Evolutionary conservation across 2,113 vertebrate species (phyloP), one percentile per base, ranked within the genome.

Genomic region (Laticauda colubrina): DNA sequence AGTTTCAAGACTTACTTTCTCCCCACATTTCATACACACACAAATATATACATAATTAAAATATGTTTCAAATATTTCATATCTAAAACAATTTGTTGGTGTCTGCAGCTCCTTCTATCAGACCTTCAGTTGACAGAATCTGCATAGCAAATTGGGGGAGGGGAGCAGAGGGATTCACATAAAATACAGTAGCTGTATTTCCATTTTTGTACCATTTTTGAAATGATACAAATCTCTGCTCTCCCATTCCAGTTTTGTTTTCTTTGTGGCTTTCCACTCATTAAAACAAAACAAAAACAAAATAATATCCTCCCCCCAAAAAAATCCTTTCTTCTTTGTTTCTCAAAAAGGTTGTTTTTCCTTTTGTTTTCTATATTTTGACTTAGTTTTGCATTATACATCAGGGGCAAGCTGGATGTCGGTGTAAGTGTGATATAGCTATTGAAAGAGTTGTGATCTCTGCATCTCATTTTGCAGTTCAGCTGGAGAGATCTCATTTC

Each of bases 401-500:
- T 91, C 0, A 89, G 92, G 95, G 94, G 48, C 94, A 92, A 94
- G 88, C 88, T 90, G 95, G 91, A 89, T 89, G 48, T 15, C 89
- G 51, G 29, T 23, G 94, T 0, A 81, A 54, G 57, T 11, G n/a
- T 61, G 59, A 26, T 92, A 92, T 94, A 96, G 93, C 97, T 97
- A 94, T 97, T 96, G 95, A 24, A 97, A 96, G 96, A 97, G 93
- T 96, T 96, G 96, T 96, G 96, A 96, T 97, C 96, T 95, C 95
- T 95, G 92, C 95, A 87, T 97, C 97, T 97, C 95, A 95, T 97
- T 97, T 97, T 97, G 96, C 96, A 94, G 94, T 97, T 97, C 95
- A 96, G 95, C 97, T 98, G 97, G 97, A 97, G 97, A 95, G 97
- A 97, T 97, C 96, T 97, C 95, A 0, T 96, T 97, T 98, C 97